A percentile compares a stretch with the other conserved stretches of the same genome.
Conservation (phyloP, 2,113 vertebrate genomes). For the Scomber colias region DNA sequence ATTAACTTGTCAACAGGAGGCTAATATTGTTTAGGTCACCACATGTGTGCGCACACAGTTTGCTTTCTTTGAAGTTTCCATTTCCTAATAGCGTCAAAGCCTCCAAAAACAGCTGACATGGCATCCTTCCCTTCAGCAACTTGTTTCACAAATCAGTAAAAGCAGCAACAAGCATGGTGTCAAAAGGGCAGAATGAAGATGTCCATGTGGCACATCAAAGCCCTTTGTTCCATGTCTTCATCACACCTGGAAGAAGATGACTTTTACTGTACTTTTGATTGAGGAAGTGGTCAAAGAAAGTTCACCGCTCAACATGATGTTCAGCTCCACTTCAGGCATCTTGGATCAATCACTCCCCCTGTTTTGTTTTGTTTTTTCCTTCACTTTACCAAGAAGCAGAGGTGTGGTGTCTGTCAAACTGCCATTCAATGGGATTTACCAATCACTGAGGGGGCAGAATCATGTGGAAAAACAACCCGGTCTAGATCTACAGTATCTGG, state of each 20-base stretch:
- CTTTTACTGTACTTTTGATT: constrained; percentile 60
- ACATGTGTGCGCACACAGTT: constrained; percentile 2
- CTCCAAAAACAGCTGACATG: constrained; percentile 36
- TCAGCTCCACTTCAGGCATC: constrained; percentile 31
- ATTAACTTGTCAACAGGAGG: constrained; percentile 67
- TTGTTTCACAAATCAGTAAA: constrained; percentile 61
- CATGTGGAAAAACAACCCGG: constrained; percentile 56
- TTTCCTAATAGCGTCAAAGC: constrained; percentile 31
- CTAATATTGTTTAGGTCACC: constrained; percentile 41
- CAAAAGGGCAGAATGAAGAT: constrained; percentile 57
- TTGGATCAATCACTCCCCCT: constrained; percentile 26
- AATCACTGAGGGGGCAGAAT: constrained; percentile 51
- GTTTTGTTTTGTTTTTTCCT: constrained; percentile 12
- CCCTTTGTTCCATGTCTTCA: constrained; percentile 44
- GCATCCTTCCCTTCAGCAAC: constrained; percentile 30
- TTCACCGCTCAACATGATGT: constrained; percentile 35
- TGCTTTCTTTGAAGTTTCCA: constrained; percentile 45
- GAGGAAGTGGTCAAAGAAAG: constrained; percentile 62
- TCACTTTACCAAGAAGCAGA: constrained; percentile 39
- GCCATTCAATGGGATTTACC: constrained; percentile 69
- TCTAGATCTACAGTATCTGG: constrained; percentile 62
- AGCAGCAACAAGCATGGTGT: constrained; percentile 32
- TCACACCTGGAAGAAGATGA: constrained; percentile 42
- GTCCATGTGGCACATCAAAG: constrained; percentile 60
- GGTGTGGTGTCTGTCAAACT: constrained; percentile 64